Conservation (phyloP, 2,888 invertebrate species). For the Busseola fusca region DNA sequence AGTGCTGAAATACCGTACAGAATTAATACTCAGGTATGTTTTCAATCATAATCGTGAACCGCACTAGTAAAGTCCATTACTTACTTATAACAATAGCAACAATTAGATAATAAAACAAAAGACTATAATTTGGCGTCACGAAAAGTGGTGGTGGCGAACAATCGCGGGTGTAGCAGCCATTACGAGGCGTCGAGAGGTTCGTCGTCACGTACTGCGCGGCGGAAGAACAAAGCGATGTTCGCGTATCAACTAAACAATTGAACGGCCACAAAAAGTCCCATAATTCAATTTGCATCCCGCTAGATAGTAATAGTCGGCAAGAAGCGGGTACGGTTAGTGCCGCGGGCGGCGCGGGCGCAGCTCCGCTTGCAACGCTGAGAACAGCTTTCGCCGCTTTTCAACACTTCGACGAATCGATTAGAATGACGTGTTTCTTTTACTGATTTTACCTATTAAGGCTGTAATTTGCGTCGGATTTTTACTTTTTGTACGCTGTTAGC, state of each 20-base stretch:
- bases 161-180: constrained; percentile 77
- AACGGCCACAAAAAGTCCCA: constrained; percentile 86
- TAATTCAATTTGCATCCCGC: constrained; percentile 89
- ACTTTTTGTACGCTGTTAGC: constrained; percentile 39
- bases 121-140: constrained; percentile 85
- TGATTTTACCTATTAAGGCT: constrained; percentile 72
- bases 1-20: constrained; percentile 39
- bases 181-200: constrained; percentile 83
- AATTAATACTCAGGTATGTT: constrained; percentile 54
- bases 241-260: constrained; percentile 80
- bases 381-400: constrained; percentile 87
- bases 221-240: constrained; percentile 83
- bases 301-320: constrained; percentile 83
- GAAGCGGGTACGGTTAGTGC: constrained; percentile 80
- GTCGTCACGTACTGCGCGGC: constrained; percentile 85
- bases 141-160: constrained; percentile 82
- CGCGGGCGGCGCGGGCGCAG: constrained; percentile 79
- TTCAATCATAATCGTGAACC: constrained; percentile 67
- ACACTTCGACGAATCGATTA: constrained; percentile 88
- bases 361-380: constrained; percentile 78
- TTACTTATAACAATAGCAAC: constrained; percentile 84
- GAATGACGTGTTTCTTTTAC: constrained; percentile 76
- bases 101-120: constrained; percentile 87
- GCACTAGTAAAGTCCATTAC: constrained; percentile 73
- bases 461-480: constrained; percentile 59